Percentiles rank a stretch among this genome's conserved stretches.
phyloP scores from a whole-genome alignment of 1,140 invertebrate genomes.

The Heterodera schachtii region DNA sequence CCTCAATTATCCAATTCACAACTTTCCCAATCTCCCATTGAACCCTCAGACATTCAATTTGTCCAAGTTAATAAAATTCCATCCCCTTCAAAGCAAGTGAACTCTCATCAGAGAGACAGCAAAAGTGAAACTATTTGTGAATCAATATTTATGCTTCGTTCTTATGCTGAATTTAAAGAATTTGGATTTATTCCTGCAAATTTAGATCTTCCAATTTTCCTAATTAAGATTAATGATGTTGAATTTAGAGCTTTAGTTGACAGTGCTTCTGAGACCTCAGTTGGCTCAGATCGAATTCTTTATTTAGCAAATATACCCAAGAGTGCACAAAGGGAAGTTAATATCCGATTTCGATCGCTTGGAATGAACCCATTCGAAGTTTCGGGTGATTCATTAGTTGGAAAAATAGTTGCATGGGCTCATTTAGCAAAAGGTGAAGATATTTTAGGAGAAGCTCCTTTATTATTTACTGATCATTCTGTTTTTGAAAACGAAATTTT shows the following conservation, averaged over 20 bases:
- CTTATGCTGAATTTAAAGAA: neutral
- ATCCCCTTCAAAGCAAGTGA: neutral
- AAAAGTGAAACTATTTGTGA: neutral
- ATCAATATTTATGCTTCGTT: neutral
- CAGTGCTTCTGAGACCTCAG: neutral
- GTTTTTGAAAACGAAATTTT: neutral
- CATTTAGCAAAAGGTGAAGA: neutral
- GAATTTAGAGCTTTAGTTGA: neutral
- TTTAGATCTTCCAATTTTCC: neutral
- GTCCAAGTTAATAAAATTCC: neutral
- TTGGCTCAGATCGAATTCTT: neutral
- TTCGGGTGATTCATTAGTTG: neutral
- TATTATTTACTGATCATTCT: neutral
- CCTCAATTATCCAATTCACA: neutral
- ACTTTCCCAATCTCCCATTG: neutral
- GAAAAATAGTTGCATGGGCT: neutral
- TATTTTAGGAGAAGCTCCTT: neutral
- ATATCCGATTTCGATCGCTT: neutral
- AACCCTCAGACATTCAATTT: neutral
- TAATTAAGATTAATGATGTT: neutral
- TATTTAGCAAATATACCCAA: neutral
- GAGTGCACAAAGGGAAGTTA: neutral
- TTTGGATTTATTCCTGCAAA: neutral
- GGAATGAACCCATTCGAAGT: neutral
- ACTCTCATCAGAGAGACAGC: neutral